Conservation (phyloP, 2,888 invertebrate species). For the Patella depressa region DNA sequence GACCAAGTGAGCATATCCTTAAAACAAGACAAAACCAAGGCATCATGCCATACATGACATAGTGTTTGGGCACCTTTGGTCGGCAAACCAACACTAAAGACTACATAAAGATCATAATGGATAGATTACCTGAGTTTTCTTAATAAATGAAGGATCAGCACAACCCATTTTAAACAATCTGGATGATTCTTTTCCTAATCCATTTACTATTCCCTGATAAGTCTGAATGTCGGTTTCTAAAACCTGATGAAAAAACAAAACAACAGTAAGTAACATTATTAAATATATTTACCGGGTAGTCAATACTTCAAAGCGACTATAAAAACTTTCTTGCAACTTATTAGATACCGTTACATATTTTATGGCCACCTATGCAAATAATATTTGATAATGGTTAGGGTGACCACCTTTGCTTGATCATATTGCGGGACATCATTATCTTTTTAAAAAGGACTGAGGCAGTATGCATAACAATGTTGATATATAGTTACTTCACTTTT, state of each 20-base stretch:
- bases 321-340: too few species aligned
- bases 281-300: too few species aligned
- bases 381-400: not conserved
- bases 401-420: too few species aligned
- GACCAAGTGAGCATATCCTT: not conserved
- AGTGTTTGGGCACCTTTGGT: too few species aligned
- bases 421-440: too few species aligned
- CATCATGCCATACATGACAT: too few species aligned
- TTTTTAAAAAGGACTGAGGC: too few species aligned
- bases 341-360: not conserved
- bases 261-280: too few species aligned
- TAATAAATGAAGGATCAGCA: constrained; percentile 77
- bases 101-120: not conserved
- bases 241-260: constrained; percentile 75
- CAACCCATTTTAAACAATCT: constrained; percentile 79
- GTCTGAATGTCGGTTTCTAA: constrained; percentile 74
- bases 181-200: constrained; percentile 62
- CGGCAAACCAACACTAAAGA: not conserved
- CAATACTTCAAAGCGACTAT: too few species aligned
- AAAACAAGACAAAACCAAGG: not conserved
- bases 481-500: too few species aligned
- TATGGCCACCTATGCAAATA: not conserved
- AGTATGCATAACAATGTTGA: too few species aligned
- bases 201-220: constrained; percentile 65
- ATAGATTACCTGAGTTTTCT: constrained; percentile 61